Evolutionary conservation across 2,113 vertebrate genomes (phyloP).

Genomic region (Hemichromis elongatus): DNA sequence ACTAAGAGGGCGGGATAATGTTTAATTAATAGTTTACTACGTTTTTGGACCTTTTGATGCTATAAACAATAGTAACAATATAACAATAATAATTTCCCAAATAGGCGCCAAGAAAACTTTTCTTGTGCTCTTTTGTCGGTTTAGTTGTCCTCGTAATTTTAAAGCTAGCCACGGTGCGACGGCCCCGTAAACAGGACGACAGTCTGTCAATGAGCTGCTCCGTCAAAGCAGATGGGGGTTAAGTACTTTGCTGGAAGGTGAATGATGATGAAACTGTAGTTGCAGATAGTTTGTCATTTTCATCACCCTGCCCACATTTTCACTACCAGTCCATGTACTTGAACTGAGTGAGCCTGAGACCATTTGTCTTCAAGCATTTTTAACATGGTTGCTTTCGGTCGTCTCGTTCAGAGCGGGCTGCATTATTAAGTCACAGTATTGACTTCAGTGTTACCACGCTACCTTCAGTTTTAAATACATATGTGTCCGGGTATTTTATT

Average conservation of each 20-base stretch:
- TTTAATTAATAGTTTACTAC: neutral
- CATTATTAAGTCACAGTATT: neutral
- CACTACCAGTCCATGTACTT: constrained; percentile 1
- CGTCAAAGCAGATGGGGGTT: constrained; percentile 36
- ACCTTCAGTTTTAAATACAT: neutral
- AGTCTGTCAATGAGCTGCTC: constrained; percentile 8
- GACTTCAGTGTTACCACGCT: neutral
- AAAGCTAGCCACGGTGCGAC: neutral
- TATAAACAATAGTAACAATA: neutral
- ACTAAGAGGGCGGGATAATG: neutral
- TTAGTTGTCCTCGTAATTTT: neutral
- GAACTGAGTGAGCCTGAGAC: neutral
- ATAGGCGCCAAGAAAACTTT: neutral
- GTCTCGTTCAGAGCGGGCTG: neutral
- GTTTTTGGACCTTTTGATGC: neutral
- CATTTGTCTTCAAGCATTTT: constrained; percentile 6
- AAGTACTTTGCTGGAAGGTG: constrained; percentile 24
- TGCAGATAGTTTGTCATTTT: constrained; percentile 2
- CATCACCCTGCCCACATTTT: neutral
- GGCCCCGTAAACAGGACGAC: neutral
- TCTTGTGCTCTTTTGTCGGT: neutral
- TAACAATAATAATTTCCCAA: neutral
- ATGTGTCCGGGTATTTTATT: neutral
- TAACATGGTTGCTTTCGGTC: neutral
- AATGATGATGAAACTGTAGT: constrained; percentile 10